These are phyloP conservation scores for Lasiommata megera DNA, from an alignment of 2,888 invertebrate species.

Conservation along the genomic window DNA sequence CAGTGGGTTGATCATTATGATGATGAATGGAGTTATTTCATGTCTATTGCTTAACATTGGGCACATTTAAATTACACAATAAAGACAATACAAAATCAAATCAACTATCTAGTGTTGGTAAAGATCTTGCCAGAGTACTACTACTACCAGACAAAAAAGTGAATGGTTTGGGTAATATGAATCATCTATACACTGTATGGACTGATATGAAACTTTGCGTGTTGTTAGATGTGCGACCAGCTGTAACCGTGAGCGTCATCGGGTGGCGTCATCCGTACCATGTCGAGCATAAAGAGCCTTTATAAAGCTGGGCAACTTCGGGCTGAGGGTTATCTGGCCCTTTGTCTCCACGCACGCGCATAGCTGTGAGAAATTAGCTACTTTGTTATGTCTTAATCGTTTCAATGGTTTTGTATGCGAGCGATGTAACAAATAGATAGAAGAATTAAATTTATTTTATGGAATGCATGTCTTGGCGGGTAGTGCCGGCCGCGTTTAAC, in stretches of 20 bases:
- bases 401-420: constrained; percentile 25
- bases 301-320: constrained; percentile 22
- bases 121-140: too few species aligned
- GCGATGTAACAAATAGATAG: constrained; percentile 9
- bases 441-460: not conserved
- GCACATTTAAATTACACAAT: too few species aligned
- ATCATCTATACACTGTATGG: too few species aligned
- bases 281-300: constrained; percentile 40
- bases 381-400: constrained; percentile 27
- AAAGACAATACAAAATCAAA: too few species aligned
- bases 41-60: too few species aligned
- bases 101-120: too few species aligned
- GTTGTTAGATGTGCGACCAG: not conserved
- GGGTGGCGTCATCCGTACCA: constrained; percentile 54
- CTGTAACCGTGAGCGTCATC: constrained; percentile 40
- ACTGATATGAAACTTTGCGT: too few species aligned
- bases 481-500: too few species aligned
- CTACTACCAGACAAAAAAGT: too few species aligned
- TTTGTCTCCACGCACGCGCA: constrained; percentile 30
- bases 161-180: too few species aligned
- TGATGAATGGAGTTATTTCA: too few species aligned
- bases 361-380: constrained; percentile 30
- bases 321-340: constrained; percentile 27
- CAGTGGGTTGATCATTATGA: too few species aligned
- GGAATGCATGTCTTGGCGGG: constrained; percentile 1